phyloP scores from a whole-genome alignment of 1,140 invertebrate genomes.

The Heliconius hermathena region DNA sequence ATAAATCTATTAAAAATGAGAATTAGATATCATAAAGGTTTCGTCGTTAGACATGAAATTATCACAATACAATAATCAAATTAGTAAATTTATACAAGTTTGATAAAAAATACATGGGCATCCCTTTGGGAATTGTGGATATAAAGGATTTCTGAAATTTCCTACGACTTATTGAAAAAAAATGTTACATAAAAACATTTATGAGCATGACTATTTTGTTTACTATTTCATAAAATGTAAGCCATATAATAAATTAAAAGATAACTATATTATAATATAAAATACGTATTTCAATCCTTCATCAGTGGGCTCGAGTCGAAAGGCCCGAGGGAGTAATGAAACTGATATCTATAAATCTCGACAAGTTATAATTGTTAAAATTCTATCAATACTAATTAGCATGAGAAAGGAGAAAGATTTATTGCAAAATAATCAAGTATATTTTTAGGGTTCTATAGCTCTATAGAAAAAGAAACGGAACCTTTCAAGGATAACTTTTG shows the following conservation, averaged over 20 bases:
- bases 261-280: not conserved
- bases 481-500: no score
- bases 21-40: not conserved
- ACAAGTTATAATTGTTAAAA: slow-evolving; percentile 14
- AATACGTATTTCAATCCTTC: slow-evolving; percentile 9
- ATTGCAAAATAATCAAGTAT: not conserved
- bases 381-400: slow-evolving; percentile 4
- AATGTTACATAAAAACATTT: no score
- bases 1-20: not conserved
- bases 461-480: no score
- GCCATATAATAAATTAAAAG: not conserved
- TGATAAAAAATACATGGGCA: no score
- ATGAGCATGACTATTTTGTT: no score
- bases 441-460: no score
- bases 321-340: not conserved
- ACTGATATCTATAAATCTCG: slow-evolving; percentile 2
- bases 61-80: not conserved
- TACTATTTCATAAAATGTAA: not conserved
- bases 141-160: no score
- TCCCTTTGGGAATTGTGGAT: no score
- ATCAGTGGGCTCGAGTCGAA: not conserved
- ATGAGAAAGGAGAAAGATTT: not conserved
- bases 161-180: no score
- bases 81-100: not conserved
- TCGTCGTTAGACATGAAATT: not conserved